Base-by-base conservation (phyloP, 1,140 invertebrate genomes). In the Leguminivora glycinivorella region DNA sequence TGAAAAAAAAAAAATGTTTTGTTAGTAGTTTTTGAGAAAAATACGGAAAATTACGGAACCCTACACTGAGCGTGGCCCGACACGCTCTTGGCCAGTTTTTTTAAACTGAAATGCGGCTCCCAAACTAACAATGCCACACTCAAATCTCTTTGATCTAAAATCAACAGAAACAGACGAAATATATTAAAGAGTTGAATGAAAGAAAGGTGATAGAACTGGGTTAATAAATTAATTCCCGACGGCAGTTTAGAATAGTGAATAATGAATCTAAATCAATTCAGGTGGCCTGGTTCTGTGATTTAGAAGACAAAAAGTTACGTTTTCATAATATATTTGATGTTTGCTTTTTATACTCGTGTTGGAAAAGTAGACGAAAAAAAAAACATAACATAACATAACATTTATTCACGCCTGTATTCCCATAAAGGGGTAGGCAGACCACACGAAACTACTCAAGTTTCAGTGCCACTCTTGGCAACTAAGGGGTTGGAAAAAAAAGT, bases 181-280 rank as follows among this genome's bases (percentile, higher is more conserved):
- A 31, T 31, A 63, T 31, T 26, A 63, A 34, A 26, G 26, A 63
- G 14, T 7, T 17, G n/a, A 63, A 63, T 63, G 58, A 63, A 63
- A 60, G 56, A 60, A 63, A 63, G 58, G 58, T 29, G 58, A 63
- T 29, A 63, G 26, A 63, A 63, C 17, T 29, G 25, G 58, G 58
- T 63, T 63, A 63, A 63, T 63, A 17, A 17, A 63, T 31, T 63
- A 26, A 29, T 63, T n/a, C 25, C 25, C 10, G 29, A 63, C 26
- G n/a, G n/a, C 17, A n/a, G 26, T 25, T 58, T 63, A 1, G 25
- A 63, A 63, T 63, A 63, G 29, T 29, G 58, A 63, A 29, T 29
- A 63, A 63, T 63, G 26, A 19, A 24, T 24, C 25, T 10, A 4
- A 14, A 31, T 17, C 14, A 31, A 63, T 29, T 29, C 26, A 63